A percentile compares a stretch with the other conserved stretches of the same genome.
These are phyloP conservation scores for Himantopus leucocephalus DNA, from an alignment of 2,113 vertebrate species.

Conservation along the genomic window DNA sequence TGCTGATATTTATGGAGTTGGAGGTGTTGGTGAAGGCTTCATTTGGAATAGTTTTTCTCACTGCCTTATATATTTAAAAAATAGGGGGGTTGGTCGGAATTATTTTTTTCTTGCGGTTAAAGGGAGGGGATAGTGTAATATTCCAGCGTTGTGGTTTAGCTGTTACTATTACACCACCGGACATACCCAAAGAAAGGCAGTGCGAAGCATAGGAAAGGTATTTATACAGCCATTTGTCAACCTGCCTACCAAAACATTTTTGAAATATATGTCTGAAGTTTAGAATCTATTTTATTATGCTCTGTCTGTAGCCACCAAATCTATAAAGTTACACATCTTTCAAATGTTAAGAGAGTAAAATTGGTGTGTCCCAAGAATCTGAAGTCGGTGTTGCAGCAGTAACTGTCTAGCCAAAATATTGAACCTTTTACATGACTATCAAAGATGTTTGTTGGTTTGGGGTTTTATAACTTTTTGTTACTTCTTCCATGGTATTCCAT, in stretches of 20 bases:
- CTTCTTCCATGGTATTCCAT: background rate
- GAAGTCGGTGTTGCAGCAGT: background rate
- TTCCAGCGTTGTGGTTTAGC: background rate
- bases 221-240: background rate
- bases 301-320: background rate
- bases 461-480: background rate
- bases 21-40: background rate
- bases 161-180: background rate
- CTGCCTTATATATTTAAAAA: background rate
- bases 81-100: background rate
- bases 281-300: background rate
- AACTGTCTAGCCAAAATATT: background rate
- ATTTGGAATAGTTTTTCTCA: background rate
- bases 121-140: background rate
- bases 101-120: background rate
- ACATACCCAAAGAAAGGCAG: background rate
- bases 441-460: background rate
- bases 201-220: background rate
- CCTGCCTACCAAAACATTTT: background rate
- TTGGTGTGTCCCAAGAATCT: background rate
- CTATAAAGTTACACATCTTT: background rate
- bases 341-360: background rate
- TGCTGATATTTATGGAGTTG: background rate
- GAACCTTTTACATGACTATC: background rate
- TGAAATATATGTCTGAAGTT: background rate